phyloP scores from a whole-genome alignment of 2,797 vertebrate species.

The Sparidentex hasta region DNA sequence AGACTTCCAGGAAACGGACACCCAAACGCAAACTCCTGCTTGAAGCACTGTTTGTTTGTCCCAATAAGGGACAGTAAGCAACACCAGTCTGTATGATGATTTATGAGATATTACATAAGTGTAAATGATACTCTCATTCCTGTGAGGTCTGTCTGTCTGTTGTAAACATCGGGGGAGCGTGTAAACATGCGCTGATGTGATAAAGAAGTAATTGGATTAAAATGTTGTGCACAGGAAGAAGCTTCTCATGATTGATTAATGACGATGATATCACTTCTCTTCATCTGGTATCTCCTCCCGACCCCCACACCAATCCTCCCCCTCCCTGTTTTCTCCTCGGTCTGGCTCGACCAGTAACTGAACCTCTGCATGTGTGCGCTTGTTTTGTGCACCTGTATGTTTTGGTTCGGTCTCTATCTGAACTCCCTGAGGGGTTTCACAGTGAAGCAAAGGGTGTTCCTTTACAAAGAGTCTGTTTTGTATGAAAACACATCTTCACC shows the following conservation, averaged over 20 bases:
- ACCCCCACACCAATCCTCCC: background rate
- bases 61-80: background rate
- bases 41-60: background rate
- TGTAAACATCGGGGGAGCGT: background rate
- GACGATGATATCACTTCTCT: background rate
- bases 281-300: background rate
- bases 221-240: background rate
- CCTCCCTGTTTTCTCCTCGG: background rate
- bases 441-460: background rate
- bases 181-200: background rate
- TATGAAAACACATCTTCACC: background rate
- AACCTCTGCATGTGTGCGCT: background rate
- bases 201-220: background rate
- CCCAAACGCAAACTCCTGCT: background rate
- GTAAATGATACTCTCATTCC: background rate
- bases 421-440: background rate
- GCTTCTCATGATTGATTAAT: background rate
- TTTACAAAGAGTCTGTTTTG: background rate
- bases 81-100: background rate
- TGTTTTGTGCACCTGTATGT: background rate
- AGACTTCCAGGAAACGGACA: constrained; percentile 39
- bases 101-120: background rate
- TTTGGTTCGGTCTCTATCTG: background rate
- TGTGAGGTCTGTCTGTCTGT: background rate
- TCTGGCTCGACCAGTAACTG: background rate